Conservation (phyloP, 1,140 invertebrate species). For the Diprion similis region DNA sequence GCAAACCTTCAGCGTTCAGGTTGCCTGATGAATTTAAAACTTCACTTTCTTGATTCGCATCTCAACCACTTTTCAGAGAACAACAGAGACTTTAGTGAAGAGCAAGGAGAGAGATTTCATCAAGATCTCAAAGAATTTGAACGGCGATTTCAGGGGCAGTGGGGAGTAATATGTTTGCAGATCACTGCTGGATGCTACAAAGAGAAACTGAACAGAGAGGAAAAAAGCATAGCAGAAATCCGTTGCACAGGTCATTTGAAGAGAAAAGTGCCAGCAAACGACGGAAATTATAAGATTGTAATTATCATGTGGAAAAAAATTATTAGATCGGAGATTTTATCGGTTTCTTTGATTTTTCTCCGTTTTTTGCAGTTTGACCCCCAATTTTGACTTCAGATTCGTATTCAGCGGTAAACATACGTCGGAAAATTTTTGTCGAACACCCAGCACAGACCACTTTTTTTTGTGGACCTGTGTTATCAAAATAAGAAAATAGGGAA, state of each 20-base stretch:
- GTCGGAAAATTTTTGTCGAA: too few relatives aligned
- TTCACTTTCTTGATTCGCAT: conserved; percentile 27
- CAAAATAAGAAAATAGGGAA: background rate
- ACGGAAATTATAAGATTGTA: background rate
- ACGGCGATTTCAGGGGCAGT: conserved; percentile 39
- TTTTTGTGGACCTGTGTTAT: too few relatives aligned
- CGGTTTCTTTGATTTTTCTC: too few relatives aligned
- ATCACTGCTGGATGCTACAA: too few relatives aligned
- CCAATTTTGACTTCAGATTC: too few relatives aligned
- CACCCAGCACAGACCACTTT: too few relatives aligned
- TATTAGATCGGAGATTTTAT: too few relatives aligned
- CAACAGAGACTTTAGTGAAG: conserved; percentile 44
- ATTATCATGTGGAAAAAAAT: too few relatives aligned
- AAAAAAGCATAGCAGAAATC: background rate
- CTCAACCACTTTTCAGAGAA: conserved; percentile 47
- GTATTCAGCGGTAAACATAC: too few relatives aligned
- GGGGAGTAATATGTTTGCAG: conserved; percentile 37
- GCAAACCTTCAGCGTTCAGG: conserved; percentile 20
- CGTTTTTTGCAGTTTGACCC: too few relatives aligned
- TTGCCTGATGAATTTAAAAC: conserved; percentile 27
- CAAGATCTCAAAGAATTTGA: conserved; percentile 42
- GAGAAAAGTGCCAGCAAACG: background rate
- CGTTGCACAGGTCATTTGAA: conserved; percentile 9
- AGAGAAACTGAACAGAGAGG: background rate
- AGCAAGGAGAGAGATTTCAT: conserved; percentile 44